phyloP scores from a whole-genome alignment of 2,797 vertebrate species.

The Poeciliopsis paucimaculata region DNA sequence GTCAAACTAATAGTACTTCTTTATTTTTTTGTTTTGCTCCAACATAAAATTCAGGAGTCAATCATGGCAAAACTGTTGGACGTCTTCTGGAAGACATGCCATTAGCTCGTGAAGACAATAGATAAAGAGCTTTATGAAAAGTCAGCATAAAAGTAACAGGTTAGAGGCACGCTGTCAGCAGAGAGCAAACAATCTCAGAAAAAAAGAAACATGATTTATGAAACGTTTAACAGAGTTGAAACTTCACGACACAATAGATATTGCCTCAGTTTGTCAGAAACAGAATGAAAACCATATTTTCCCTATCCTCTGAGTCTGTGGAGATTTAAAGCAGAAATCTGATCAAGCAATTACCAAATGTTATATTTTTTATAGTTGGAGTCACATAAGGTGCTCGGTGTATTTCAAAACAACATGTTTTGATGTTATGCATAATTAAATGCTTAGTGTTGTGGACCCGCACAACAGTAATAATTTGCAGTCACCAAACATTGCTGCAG shows the following conservation, averaged over 20 bases:
- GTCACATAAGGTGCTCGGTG: slow-evolving; percentile 21
- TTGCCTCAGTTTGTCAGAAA: slow-evolving; percentile 38
- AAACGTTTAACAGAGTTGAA: slow-evolving; percentile 45
- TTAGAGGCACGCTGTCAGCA: slow-evolving; percentile 27
- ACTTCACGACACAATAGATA: slow-evolving; percentile 47
- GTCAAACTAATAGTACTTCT: neutral
- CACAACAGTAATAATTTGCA: slow-evolving; percentile 38
- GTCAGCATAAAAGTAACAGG: slow-evolving; percentile 31
- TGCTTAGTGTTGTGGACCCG: slow-evolving; percentile 30
- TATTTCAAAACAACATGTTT: slow-evolving; percentile 41
- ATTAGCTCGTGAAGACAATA: slow-evolving; percentile 23
- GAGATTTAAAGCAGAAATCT: slow-evolving; percentile 12
- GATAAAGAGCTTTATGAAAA: slow-evolving; percentile 22
- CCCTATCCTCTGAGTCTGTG: neutral
- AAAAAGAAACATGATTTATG: slow-evolving; percentile 31
- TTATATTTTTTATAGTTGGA: slow-evolving; percentile 10
- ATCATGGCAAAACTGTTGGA: slow-evolving; percentile 2
- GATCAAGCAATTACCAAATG: slow-evolving; percentile 19
- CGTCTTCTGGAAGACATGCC: slow-evolving; percentile 4
- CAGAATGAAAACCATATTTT: slow-evolving; percentile 25
- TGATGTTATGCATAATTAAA: slow-evolving; percentile 42
- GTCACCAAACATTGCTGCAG: slow-evolving; percentile 48
- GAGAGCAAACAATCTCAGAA: slow-evolving; percentile 12
- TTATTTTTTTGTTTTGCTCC: neutral
- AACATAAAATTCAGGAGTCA: slow-evolving; percentile 7